These are phyloP conservation scores for Siniperca scherzeri DNA, from an alignment of 2,797 vertebrate species.

Conservation along the genomic window DNA sequence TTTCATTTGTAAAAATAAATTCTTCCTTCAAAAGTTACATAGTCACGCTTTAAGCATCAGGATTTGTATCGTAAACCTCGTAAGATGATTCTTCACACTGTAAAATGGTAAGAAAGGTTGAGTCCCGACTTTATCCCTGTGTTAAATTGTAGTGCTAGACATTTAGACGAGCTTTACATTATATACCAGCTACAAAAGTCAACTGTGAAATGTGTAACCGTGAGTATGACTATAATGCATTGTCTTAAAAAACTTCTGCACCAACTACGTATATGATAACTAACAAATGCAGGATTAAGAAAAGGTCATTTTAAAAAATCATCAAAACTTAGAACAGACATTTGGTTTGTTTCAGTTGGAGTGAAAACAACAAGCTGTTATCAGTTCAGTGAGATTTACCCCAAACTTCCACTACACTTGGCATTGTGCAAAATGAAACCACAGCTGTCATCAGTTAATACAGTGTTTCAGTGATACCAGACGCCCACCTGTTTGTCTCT, in stretches of 20 bases:
- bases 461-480: constrained; percentile 61
- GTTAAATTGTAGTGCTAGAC: neutral
- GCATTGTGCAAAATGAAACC: constrained; percentile 52
- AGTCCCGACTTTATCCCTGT: neutral
- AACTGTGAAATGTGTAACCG: neutral
- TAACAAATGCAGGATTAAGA: neutral
- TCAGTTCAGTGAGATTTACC: constrained; percentile 7
- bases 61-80: too few species aligned
- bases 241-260: neutral
- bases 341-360: neutral
- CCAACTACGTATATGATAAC: neutral
- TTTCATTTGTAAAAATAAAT: neutral
- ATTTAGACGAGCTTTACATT: neutral
- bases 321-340: neutral
- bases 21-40: neutral
- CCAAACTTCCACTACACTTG: neutral
- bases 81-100: neutral
- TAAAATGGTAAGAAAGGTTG: neutral
- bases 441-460: constrained; percentile 21
- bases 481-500: constrained; percentile 43
- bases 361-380: neutral
- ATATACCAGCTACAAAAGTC: neutral
- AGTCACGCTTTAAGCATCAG: neutral
- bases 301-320: neutral
- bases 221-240: neutral